Percentiles rank a stretch among this genome's conserved stretches.
Conservation (phyloP, 2,888 invertebrate genomes). For the Chalcosyrphus nemorum region DNA sequence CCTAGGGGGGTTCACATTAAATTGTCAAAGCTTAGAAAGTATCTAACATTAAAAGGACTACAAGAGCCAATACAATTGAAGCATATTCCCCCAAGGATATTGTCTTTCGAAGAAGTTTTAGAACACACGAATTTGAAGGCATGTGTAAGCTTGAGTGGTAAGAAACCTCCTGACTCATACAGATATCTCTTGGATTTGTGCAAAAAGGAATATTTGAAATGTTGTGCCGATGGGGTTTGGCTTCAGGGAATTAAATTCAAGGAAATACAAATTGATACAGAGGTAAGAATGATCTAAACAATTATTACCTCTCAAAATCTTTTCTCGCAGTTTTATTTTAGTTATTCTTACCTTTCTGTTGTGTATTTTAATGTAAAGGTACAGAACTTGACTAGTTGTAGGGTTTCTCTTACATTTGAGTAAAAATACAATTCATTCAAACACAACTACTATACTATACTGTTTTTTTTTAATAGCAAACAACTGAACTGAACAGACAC, state of each 20-base stretch:
- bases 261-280: not conserved
- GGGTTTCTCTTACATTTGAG: no score
- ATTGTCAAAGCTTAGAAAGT: not conserved
- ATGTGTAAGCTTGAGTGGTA: constrained; percentile 9
- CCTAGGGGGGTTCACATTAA: not conserved
- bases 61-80: not conserved
- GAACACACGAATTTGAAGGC: constrained; percentile 50
- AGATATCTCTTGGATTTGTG: constrained; percentile 21
- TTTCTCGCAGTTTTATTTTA: no score
- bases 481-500: not conserved
- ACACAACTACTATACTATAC: no score
- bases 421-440: no score
- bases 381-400: no score
- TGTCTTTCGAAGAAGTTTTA: constrained; percentile 44
- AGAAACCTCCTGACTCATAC: constrained; percentile 19
- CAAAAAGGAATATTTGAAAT: constrained; percentile 18
- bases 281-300: constrained; percentile 8
- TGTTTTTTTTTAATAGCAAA: no score
- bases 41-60: constrained; percentile 11
- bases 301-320: no score
- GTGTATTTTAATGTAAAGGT: no score
- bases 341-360: no score
- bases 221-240: constrained; percentile 38
- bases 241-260: constrained; percentile 26
- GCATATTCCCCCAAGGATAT: constrained; percentile 37